These are phyloP conservation scores for Ormyrus nitidulus DNA, from an alignment of 2,888 invertebrate species.

Conservation along the genomic window DNA sequence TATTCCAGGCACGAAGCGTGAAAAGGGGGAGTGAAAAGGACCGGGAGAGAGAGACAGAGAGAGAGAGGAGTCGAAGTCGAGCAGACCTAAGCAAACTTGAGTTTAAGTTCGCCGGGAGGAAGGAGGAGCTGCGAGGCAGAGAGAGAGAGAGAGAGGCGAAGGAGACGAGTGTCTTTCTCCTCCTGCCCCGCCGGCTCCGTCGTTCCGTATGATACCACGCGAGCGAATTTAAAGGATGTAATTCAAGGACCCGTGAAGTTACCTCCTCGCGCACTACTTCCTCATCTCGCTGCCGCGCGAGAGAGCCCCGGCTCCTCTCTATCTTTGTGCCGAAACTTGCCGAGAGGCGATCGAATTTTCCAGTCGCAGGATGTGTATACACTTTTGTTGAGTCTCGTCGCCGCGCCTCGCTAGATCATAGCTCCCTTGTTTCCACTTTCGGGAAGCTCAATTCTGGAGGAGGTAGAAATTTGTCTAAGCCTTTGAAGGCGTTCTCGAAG, in stretches of 20 bases:
- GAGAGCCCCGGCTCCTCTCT: too few relatives aligned
- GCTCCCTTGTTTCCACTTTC: too few relatives aligned
- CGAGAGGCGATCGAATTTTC: not conserved
- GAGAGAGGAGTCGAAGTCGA: constrained; percentile 1
- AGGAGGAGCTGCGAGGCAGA: too few relatives aligned
- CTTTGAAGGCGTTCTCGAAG: too few relatives aligned
- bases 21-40: constrained; percentile 3
- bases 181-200: not conserved
- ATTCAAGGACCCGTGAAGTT: constrained; percentile 38
- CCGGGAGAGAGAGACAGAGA: constrained; percentile 3
- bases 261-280: not conserved
- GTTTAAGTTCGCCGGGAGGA: constrained; percentile 15
- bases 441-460: too few relatives aligned
- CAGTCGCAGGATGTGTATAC: not conserved
- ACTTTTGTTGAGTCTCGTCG: too few relatives aligned
- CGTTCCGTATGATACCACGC: not conserved
- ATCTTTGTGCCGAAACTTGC: not conserved
- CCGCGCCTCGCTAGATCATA: too few relatives aligned
- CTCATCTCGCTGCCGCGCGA: too few relatives aligned
- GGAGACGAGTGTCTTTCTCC: not conserved
- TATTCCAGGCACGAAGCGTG: constrained; percentile 31
- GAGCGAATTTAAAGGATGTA: constrained; percentile 28
- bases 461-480: too few relatives aligned
- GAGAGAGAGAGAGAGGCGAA: too few relatives aligned
- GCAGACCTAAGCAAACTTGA: constrained; percentile 23